Percentiles rank a stretch among this genome's conserved stretches.
Conservation (phyloP, 1,140 invertebrate genomes). For the Drosophila melanogaster region Release_6_plus_ISO1_MT NT_033779.5:15210501-15211000, state of each 20-base stretch:
- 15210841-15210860: background rate
- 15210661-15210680: constrained; percentile 59
- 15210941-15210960: too few relatives aligned
- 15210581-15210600: background rate
- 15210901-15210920: too few relatives aligned
- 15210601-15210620: constrained; percentile 22
- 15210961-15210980: too few relatives aligned
- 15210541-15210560: constrained; percentile 43
- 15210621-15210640: constrained; percentile 59
- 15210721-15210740: constrained; percentile 45
- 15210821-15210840: background rate
- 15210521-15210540: constrained; percentile 61
- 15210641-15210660: constrained; percentile 44
- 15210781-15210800: constrained; percentile 59
- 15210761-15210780: constrained; percentile 77
- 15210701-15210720: constrained; percentile 7
- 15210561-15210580: background rate
- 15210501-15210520: constrained; percentile 66
- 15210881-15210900: too few relatives aligned
- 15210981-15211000: too few relatives aligned
- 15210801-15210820: constrained; percentile 21
- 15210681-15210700: constrained; percentile 20
- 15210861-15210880: too few relatives aligned
- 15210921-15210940: too few relatives aligned
- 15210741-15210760: constrained; percentile 79